Conservation (phyloP, 2,888 invertebrate genomes). For the Andrena fulva region DNA sequence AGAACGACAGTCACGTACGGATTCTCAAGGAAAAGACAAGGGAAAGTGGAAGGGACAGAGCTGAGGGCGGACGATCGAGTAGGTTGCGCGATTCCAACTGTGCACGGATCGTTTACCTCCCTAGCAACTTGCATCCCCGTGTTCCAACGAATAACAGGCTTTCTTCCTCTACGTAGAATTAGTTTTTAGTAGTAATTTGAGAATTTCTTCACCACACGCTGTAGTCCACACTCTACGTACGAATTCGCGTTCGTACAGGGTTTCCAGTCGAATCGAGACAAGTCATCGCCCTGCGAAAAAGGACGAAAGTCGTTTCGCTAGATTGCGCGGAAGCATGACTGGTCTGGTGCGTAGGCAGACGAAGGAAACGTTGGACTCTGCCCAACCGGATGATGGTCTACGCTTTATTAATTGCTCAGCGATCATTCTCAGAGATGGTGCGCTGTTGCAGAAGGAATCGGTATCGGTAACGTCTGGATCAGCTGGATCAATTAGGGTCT, state of each 20-base stretch:
- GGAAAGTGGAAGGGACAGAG: slow-evolving; percentile 20
- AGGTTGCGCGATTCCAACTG: slow-evolving; percentile 10
- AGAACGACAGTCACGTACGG: slow-evolving; percentile 63
- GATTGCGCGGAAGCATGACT: slow-evolving; percentile 71
- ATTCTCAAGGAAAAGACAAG: slow-evolving; percentile 46
- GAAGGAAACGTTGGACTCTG: slow-evolving; percentile 63
- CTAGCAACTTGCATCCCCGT: background rate
- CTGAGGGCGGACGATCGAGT: slow-evolving; percentile 9
- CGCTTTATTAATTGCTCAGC: slow-evolving; percentile 46
- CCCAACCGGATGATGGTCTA: slow-evolving; percentile 46
- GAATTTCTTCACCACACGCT: too few species aligned
- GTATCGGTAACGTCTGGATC: background rate
- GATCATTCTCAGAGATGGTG: background rate
- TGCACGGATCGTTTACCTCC: background rate
- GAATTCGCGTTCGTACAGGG: too few species aligned
- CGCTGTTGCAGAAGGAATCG: background rate
- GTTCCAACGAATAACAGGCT: background rate
- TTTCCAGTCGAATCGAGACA: slow-evolving; percentile 19
- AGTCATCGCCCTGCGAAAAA: slow-evolving; percentile 65
- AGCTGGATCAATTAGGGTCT: too few species aligned
- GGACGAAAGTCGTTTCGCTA: slow-evolving; percentile 68
- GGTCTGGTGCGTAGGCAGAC: slow-evolving; percentile 59
- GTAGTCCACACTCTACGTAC: too few species aligned
- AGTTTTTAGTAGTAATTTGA: background rate
- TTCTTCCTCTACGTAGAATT: background rate